Conservation (phyloP, 2,888 invertebrate species). For the Lasioglossum villosulum region DNA sequence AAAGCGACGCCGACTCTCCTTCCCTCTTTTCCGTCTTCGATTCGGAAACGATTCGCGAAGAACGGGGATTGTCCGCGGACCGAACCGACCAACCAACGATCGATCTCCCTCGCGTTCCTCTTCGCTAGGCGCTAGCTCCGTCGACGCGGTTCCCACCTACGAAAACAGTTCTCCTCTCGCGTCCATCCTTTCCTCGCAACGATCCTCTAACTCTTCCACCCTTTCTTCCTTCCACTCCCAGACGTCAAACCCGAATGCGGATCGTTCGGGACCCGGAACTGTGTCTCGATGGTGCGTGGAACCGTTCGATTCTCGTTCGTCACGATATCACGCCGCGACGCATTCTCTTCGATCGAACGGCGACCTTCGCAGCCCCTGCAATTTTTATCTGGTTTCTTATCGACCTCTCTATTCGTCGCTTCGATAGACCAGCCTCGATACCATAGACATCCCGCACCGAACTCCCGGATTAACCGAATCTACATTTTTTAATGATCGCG, state of each 20-base stretch:
- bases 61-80: background rate
- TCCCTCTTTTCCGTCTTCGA: background rate
- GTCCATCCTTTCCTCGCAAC: background rate
- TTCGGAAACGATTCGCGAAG: background rate
- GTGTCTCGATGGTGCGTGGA: slow-evolving; percentile 23
- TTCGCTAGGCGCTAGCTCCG: background rate
- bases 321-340: background rate
- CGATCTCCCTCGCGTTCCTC: slow-evolving; percentile 6
- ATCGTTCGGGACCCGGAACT: background rate
- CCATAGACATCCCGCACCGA: slow-evolving; percentile 40
- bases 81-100: slow-evolving; percentile 10
- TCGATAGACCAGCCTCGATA: slow-evolving; percentile 45
- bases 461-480: background rate
- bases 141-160: background rate
- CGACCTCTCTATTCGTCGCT: background rate
- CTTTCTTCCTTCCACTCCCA: background rate
- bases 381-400: too few species aligned
- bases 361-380: background rate
- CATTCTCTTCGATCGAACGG: background rate
- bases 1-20: background rate
- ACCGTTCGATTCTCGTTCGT: slow-evolving; percentile 23
- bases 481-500: slow-evolving; percentile 27
- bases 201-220: background rate
- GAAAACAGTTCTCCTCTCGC: background rate
- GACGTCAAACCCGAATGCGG: background rate